Percentiles rank a stretch among this genome's conserved stretches.
Evolutionary conservation across 2,113 vertebrate species (phyloP).

Genomic region (Lutjanus erythropterus): DNA sequence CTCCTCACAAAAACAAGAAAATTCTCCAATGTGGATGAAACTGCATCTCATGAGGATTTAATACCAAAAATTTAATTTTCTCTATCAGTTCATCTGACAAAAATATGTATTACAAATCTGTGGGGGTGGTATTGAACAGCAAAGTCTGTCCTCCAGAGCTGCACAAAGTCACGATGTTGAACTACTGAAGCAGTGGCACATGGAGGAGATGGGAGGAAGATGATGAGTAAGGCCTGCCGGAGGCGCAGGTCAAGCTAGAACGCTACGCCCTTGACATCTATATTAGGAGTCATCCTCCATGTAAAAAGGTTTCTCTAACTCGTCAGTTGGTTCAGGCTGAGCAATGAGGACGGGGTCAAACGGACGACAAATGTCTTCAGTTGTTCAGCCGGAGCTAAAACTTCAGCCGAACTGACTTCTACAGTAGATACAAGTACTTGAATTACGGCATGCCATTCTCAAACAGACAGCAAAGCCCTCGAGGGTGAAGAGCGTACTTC

Average conservation of each 20-base stretch:
- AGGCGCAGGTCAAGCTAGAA: slow-evolving; percentile 40
- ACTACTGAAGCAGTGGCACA: slow-evolving; percentile 44
- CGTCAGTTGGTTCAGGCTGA: slow-evolving; percentile 25
- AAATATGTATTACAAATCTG: slow-evolving; percentile 7
- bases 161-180: slow-evolving; percentile 45
- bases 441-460: not conserved
- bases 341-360: slow-evolving; percentile 31
- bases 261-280: slow-evolving; percentile 43
- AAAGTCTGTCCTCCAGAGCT: slow-evolving; percentile 23
- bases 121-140: slow-evolving; percentile 4
- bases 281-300: slow-evolving; percentile 47
- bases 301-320: slow-evolving; percentile 40
- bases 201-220: slow-evolving; percentile 20
- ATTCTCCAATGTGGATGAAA: too few species aligned
- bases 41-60: too few species aligned
- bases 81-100: not conserved
- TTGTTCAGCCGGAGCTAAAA: slow-evolving; percentile 5
- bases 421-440: not conserved
- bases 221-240: slow-evolving; percentile 50
- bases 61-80: too few species aligned
- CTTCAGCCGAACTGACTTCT: not conserved
- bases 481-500: slow-evolving; percentile 13
- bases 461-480: slow-evolving; percentile 24
- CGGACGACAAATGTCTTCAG: not conserved
- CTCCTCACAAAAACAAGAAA: too few species aligned